Evolutionary conservation across 2,113 vertebrate genomes (phyloP).

Genomic region (Callionymus lyra): DNA sequence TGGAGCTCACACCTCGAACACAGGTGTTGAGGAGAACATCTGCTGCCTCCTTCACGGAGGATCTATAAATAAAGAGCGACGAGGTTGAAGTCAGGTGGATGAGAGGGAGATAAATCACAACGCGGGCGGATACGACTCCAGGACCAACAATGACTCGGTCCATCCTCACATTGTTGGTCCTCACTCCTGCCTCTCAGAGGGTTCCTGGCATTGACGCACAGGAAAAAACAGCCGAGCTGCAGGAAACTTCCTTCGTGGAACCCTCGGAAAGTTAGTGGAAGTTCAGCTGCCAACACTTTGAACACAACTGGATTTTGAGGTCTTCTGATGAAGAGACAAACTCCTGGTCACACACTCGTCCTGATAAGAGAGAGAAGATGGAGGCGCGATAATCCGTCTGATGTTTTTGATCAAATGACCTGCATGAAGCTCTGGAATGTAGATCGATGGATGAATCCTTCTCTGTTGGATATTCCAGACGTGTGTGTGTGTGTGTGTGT

Average conservation of each 20-base stretch:
- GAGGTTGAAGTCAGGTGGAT: not conserved
- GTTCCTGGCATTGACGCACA: conserved; percentile 60
- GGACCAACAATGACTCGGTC: conserved; percentile 54
- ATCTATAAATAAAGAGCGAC: not conserved
- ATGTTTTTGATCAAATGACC: conserved; percentile 35
- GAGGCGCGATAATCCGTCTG: conserved; percentile 9
- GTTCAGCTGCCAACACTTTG: too few species aligned
- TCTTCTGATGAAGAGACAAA: not conserved
- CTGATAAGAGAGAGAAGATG: too few species aligned
- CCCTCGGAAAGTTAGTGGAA: conserved; percentile 4
- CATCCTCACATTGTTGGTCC: conserved; percentile 50
- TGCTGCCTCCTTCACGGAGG: conserved; percentile 7
- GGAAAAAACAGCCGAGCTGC: conserved; percentile 57
- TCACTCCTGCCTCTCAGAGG: conserved; percentile 47
- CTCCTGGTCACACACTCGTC: too few species aligned
- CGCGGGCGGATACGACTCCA: conserved; percentile 31
- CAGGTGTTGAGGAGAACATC: conserved; percentile 31
- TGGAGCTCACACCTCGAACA: conserved; percentile 25
- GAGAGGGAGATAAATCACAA: conserved; percentile 13
- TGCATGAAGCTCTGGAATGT: conserved; percentile 45
- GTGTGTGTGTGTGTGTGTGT: conserved; percentile 8
- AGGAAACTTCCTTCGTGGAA: conserved; percentile 58
- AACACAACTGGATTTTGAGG: too few species aligned
- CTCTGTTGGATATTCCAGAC: conserved; percentile 4
- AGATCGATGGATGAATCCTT: conserved; percentile 47